Evolutionary conservation across 2,113 vertebrate genomes (phyloP), one percentile per base, ranked within the genome.

Genomic region (Alethe castanea): DNA sequence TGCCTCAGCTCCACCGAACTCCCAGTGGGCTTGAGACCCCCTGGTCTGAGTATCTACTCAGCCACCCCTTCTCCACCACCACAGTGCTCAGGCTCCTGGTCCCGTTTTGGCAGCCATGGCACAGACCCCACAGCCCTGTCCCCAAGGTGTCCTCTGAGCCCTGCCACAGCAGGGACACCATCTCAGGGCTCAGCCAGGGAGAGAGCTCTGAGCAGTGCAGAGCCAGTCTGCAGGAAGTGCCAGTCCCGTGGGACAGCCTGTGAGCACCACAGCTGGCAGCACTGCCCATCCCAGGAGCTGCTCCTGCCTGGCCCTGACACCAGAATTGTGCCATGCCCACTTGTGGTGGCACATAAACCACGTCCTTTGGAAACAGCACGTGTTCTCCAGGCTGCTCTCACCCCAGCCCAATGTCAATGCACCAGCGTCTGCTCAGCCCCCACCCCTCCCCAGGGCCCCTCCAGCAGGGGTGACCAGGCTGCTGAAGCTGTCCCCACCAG

Each of bases 241-340:
- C n/a, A 3, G 0, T 20, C 17, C 77, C 1, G 0, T 26, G 50
- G 20, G 20, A 7, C 6, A 31, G 36, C 44, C 74, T 17, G 25
- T 1, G 11, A 13, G 0, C 65, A 19, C 31, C 54, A 4, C 6
- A 1, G n/a, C 81, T 0, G 8, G 40, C 65, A 71, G 29, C 8
- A 0, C 69, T 60, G 88, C 45, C 70, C 45, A 0, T 5, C 47
- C 22, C 5, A 4, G 33, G 1, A 8, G 2, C 56, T 35, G 62
- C 83, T 79, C 66, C 81, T 57, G 71, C 50, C 69, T 15, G 29
- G n/a, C 56, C 79, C 61, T 2, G 3, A 38, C 71, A 29, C 40
- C 79, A 50, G 38, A 50, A 62, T 3, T 1, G 4, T 36, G 59
- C 19, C 2, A 0, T 64, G 26, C n/a, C 44, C 0, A 0, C 19